Base-by-base conservation (phyloP, 2,113 vertebrate species). In the Serilophus lunatus region DNA sequence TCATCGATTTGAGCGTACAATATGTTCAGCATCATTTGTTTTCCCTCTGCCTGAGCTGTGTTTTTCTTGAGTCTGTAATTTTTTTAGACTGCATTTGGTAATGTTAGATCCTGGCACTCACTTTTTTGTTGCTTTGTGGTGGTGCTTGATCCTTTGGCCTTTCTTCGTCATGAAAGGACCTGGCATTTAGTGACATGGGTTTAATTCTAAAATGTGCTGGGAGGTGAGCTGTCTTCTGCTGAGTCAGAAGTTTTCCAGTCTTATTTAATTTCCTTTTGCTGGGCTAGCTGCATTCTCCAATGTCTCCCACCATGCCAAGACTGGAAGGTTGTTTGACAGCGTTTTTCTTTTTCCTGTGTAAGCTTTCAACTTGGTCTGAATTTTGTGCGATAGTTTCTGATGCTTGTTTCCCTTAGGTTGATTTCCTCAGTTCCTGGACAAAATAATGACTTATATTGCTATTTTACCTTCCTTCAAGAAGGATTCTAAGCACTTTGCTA, bases 361-460 rank as follows among this genome's bases (percentile, higher is more conserved):
- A 91, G 69, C 80, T 92, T 95, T 91, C 6, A 6, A 64, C 47
- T 56, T 53, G 68, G 65, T 40, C 77, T 96, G 80, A 80, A 54
- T 92, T 86, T 94, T 65, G 36, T 92, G 82, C 84, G 93, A 66
- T 47, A 78, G 66, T 92, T 96, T 54, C 93, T 96, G 90, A 75
- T 51, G 40, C 63, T 93, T 84, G 70, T 94, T 93, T 92, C 78
- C 74, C 61, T 86, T 69, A 81, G 59, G 82, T 94, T 95, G 92
- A 71, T 90, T 95, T 94, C 79, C 56, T 82, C 15, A 1, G 51
- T 63, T 86, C 54, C 80, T 40, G 13, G 80, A 94, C 42, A 17
- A 0, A 3, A 70, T 78, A 82, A 92, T 79, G 63, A 79, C 82
- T 96, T 95, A 95, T 35, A 70, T 90, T 95, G 72, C 87, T 56